Percentiles rank a stretch among this genome's conserved stretches.
Evolutionary conservation across 2,113 vertebrate genomes (phyloP).

Genomic region (Aegotheles bennettii): DNA sequence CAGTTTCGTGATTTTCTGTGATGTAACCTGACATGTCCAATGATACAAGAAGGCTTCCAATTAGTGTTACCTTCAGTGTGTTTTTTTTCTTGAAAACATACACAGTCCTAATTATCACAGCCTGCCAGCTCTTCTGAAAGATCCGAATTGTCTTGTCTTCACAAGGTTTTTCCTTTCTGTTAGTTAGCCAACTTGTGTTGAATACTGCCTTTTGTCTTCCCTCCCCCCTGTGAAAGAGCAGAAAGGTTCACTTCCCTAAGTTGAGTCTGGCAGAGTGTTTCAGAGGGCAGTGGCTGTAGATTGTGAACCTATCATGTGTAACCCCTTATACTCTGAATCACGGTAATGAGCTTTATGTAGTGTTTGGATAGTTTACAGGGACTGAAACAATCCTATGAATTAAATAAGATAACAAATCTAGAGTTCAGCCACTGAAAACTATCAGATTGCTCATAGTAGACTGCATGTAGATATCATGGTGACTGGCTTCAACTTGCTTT

Average conservation of each 20-base stretch:
- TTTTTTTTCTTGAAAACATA: neutral
- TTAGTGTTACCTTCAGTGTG: neutral
- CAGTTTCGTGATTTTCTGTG: neutral
- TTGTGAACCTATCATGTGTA: fast-evolving
- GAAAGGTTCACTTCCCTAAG: neutral
- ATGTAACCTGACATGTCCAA: neutral
- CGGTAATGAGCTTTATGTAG: neutral
- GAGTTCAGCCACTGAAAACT: neutral
- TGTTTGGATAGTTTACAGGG: neutral
- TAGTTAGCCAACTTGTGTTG: neutral
- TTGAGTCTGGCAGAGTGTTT: neutral
- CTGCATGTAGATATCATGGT: neutral
- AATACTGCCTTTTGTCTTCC: neutral
- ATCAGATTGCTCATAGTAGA: neutral
- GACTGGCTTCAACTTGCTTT: neutral
- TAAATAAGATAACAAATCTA: neutral
- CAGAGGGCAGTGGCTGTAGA: neutral
- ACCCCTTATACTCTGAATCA: neutral
- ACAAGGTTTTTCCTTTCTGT: neutral
- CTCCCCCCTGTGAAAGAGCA: neutral
- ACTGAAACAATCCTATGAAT: neutral
- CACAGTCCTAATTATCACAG: neutral
- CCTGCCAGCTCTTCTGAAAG: neutral
- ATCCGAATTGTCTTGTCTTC: neutral
- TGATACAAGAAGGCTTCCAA: neutral